Evolutionary conservation across 2,113 vertebrate species (phyloP), one percentile per base, ranked within the genome.

Genomic region (Columba livia): DNA sequence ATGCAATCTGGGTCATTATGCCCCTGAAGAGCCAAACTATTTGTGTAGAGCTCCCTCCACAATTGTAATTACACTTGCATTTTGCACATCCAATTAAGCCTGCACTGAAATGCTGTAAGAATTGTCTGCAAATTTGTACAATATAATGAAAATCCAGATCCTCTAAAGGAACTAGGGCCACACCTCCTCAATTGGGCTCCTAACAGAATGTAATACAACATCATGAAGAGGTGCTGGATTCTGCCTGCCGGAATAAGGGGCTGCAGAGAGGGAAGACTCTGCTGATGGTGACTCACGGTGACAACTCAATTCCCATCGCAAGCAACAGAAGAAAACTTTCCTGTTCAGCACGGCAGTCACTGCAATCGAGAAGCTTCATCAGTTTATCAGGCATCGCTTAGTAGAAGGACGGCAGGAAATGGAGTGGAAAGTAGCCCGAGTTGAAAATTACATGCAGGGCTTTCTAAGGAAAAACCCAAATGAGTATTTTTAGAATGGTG

Each of bases 281-380:
- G 11, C 12, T 40, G 42, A 38, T 1, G 1, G 21, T 32, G 48
- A 24, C 24, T 50, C 19, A 5, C 0, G 7, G 23, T 38, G 34
- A 64, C 23, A 81, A 16, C 16, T 6, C 13, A 91, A 71, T 51
- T n/a, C 24, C 24, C 42, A 34, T n/a, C 0, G 0, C 29, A 51
- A 57, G 18, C 38, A 58, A 48, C 0, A 53, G 29, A 32, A 70
- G 54, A 29, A 69, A 29, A 38, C 38, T 36, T n/a, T 64, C 56
- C 32, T 53, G 69, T 80, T 60, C 42, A 62, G 18, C 50, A 25
- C 66, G 51, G 44, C 34, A 18, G 42, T 62, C 31, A 9, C 65
- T 54, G 8, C 60, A 26, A 1, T 4, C 0, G 1, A 78, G 50
- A 54, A 23, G 14, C 62, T 79, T 54, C 75, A 69, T 25, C 42